These are phyloP conservation scores for Corvus cornix DNA, from an alignment of 2,113 vertebrate genomes.

Conservation along the genomic window DNA sequence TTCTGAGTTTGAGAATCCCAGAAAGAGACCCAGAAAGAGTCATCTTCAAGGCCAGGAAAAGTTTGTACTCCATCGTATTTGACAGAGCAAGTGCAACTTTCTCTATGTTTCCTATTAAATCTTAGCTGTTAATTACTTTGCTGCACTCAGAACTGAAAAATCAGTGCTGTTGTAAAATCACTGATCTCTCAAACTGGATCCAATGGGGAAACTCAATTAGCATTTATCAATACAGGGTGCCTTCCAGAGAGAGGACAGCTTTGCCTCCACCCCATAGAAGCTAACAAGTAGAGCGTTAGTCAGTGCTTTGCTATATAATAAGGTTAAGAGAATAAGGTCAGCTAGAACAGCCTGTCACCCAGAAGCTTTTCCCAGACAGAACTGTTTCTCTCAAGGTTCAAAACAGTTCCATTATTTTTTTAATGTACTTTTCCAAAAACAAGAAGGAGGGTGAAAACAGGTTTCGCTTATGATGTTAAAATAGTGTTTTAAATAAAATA, in stretches of 20 bases:
- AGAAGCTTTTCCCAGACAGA: not conserved
- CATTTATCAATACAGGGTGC: not conserved
- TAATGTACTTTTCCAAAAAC: not conserved
- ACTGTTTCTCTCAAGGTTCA: not conserved
- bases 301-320: not conserved
- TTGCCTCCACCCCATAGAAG: not conserved
- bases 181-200: not conserved
- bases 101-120: not conserved
- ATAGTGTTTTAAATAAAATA: not conserved
- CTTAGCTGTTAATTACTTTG: conserved; percentile 16
- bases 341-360: not conserved
- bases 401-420: not conserved
- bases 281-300: not conserved
- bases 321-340: conserved; percentile 4
- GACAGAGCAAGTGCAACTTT: not conserved
- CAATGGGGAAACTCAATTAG: not conserved
- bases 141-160: not conserved
- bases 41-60: not conserved
- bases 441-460: not conserved
- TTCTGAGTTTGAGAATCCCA: not conserved
- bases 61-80: not conserved
- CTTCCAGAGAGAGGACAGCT: not conserved
- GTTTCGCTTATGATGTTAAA: not conserved
- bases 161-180: not conserved
- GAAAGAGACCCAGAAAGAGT: not conserved